Conservation (phyloP, 2,888 invertebrate species). For the Byasa hedistus region DNA sequence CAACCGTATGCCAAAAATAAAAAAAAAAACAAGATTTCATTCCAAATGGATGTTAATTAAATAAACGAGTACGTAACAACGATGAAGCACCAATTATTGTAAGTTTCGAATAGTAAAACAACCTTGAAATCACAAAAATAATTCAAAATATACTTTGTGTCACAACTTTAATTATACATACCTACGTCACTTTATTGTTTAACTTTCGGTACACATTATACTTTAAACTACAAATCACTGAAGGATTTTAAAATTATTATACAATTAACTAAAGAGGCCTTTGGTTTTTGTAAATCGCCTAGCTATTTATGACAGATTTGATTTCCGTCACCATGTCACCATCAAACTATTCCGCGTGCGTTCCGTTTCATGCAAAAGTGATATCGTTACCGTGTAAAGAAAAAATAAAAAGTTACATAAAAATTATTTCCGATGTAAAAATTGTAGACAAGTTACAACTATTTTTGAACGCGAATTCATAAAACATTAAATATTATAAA, state of each 20-base stretch:
- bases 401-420: neutral
- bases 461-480: neutral
- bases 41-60: conserved; percentile 61
- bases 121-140: conserved; percentile 63
- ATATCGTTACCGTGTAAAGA: neutral
- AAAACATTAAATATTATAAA: too few relatives aligned
- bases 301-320: conserved; percentile 35
- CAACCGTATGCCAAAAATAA: conserved; percentile 37
- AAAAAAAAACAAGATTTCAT: conserved; percentile 47
- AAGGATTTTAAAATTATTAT: conserved; percentile 28
- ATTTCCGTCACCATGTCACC: conserved; percentile 42
- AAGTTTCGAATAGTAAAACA: conserved; percentile 55
- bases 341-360: conserved; percentile 36
- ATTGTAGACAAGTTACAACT: too few relatives aligned
- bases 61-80: conserved; percentile 58
- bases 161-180: conserved; percentile 36
- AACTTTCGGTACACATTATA: conserved; percentile 28
- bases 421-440: neutral
- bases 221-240: conserved; percentile 15
- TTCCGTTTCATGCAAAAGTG: conserved; percentile 45
- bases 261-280: conserved; percentile 32
- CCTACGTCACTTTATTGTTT: conserved; percentile 13
- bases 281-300: conserved; percentile 36
- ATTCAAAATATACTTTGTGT: conserved; percentile 43
- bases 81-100: conserved; percentile 55